phyloP scores from a whole-genome alignment of 2,797 vertebrate genomes.

The Cossypha caffra region DNA sequence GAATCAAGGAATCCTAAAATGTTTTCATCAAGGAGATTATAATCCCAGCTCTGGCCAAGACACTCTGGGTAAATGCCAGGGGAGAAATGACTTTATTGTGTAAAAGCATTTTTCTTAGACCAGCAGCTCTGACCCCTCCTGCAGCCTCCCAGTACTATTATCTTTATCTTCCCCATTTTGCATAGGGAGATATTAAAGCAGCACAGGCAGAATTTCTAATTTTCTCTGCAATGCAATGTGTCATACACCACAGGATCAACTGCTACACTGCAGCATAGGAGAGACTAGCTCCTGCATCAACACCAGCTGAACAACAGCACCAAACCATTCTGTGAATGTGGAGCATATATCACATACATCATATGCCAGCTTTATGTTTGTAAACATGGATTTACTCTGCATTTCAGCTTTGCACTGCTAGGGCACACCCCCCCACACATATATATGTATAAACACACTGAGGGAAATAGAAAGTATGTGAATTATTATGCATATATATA shows the following conservation, averaged over 20 bases:
- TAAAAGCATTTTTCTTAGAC: not conserved
- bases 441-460: not conserved
- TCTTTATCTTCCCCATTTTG: not conserved
- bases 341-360: not conserved
- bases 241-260: not conserved
- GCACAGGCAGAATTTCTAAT: not conserved
- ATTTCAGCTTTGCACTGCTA: not conserved
- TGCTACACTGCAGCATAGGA: not conserved
- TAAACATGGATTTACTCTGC: not conserved
- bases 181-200: not conserved
- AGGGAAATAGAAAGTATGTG: not conserved
- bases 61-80: not conserved
- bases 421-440: not conserved
- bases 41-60: not conserved
- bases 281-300: not conserved
- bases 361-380: not conserved
- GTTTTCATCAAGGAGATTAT: not conserved
- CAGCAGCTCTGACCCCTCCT: not conserved
- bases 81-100: not conserved
- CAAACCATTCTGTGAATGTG: not conserved
- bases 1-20: not conserved
- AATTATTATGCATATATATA: too few relatives aligned
- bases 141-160: not conserved
- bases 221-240: not conserved
- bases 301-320: not conserved